These are phyloP conservation scores for Todus mexicanus DNA, from an alignment of 2,797 vertebrate species.

Conservation along the genomic window DNA sequence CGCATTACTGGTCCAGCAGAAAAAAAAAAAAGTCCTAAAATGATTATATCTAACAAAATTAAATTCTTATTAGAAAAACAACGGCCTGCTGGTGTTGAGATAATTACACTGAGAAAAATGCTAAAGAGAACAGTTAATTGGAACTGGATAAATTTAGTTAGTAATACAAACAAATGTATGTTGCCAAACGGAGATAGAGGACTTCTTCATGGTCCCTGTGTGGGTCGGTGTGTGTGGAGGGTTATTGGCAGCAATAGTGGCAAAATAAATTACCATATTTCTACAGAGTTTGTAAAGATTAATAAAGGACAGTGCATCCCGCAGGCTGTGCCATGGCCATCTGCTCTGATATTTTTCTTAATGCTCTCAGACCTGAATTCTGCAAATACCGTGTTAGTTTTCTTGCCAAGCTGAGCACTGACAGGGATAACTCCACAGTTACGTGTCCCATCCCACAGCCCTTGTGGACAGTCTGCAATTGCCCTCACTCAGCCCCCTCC, in stretches of 20 bases:
- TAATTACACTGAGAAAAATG: slow-evolving; percentile 50
- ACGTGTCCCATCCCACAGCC: fast-evolving
- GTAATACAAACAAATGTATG: slow-evolving; percentile 38
- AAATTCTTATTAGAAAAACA: slow-evolving; percentile 58
- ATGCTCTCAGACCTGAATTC: neutral
- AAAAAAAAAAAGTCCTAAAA: slow-evolving; percentile 8
- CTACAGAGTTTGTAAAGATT: neutral
- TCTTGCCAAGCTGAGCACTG: neutral
- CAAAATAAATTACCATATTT: slow-evolving; percentile 12
- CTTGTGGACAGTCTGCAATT: neutral
- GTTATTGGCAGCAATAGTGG: neutral
- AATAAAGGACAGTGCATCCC: slow-evolving; percentile 9
- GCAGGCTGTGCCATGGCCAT: neutral
- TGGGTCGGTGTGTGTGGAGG: neutral
- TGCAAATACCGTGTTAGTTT: neutral
- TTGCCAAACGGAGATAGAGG: slow-evolving; percentile 26
- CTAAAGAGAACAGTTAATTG: slow-evolving; percentile 53
- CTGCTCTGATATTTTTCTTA: neutral
- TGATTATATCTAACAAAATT: slow-evolving; percentile 55
- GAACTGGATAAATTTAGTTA: slow-evolving; percentile 48
- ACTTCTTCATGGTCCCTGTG: neutral
- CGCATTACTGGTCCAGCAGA: neutral
- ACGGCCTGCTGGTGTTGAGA: slow-evolving; percentile 29
- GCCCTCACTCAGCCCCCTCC: neutral
- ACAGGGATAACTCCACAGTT: neutral